Evolutionary conservation across 2,797 vertebrate species (phyloP), one percentile per base, ranked within the genome.

Genomic region (Gymnodraco acuticeps): DNA sequence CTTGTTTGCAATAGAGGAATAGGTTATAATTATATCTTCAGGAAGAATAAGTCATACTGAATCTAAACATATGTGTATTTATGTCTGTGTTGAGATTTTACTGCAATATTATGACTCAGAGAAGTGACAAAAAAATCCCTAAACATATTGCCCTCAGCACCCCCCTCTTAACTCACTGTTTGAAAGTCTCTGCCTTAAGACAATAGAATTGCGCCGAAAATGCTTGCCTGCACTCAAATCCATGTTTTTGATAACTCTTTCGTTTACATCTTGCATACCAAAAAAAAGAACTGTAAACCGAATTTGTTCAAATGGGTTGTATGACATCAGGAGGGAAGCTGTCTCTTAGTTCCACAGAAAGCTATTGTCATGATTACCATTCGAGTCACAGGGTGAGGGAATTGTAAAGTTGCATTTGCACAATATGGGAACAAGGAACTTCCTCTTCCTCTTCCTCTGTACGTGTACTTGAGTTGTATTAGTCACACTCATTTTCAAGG

Each of bases 331-430:
- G 55, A 70, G 64, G 78, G 83, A 86, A 85, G 50, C n/a, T 12
- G 33, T 50, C 5, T 13, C 48, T 10, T 63, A 3, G 17, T 55
- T 2, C 20, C 51, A 8, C 17, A 59, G 6, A 71, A 61, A 54
- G 63, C 65, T 17, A 9, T 59, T 81, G 51, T 64, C 54, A 62
- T 93, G 90, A 93, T 53, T 11, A 86, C 86, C 77, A 48, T 42
- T 9, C 68, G 74, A 83, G 80, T 94, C 88, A 91, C 41, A 73
- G 88, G 85, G 84, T 88, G 78, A 74, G 61, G 55, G 53, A 45
- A 15, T 62, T 71, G 71, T 46, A 47, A 38, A 72, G 61, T 54
- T 62, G 3, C 58, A 70, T 75, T 64, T 4, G 33, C 14, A 64
- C 15, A 14, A 50, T 10, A 33, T 78, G 71, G 61, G 73, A 79